Evolutionary conservation across 2,113 vertebrate genomes (phyloP), one percentile per base, ranked within the genome.

Genomic region (Tychaedon coryphoeus): DNA sequence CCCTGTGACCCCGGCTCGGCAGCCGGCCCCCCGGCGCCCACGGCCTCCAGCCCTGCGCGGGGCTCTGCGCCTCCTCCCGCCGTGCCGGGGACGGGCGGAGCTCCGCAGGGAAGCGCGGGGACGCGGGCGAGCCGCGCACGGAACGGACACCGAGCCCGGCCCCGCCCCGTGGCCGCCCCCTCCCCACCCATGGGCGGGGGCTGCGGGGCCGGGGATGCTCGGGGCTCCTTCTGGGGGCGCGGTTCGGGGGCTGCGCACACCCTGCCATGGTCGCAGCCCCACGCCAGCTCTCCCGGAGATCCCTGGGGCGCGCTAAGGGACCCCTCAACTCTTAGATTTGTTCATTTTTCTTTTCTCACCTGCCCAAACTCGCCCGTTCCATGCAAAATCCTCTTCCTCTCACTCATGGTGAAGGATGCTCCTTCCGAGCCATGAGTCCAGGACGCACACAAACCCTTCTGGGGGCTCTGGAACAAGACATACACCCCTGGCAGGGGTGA

Each of bases 401-500:
- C 3, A 0, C 18, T 42, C 12, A 8, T 19, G 31, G 25, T 42
- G 2, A 48, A 64, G 16, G 31, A 31, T 13, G 50, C 11, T 57
- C 36, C 26, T 73, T 48, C 67, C 31, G 16, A 33, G 50, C 18
- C 31, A 1, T 3, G 34, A 40, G 34, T 3, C 9, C 17, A 50
- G 36, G 31, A 65, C 36, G 23, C 18, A 19, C 22, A 15, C 31
- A 64, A 16, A 65, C 43, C 14, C 43, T 33, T 42, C 3, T 13
- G 5, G 6, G 22, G 18, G 3, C 26, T 24, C 51, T 28, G 51
- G 31, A 72, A 28, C 4, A 11, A 43, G 51, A 36, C 22, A 8
- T 2, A 50, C 1, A 2, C 8, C 8, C 18, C 42, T 10, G 9
- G 14, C 26, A 57, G 43, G 36, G 6, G 14, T 18, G 16, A 24